These are phyloP conservation scores for Anadara kagoshimensis DNA, from an alignment of 1,140 invertebrate species.

Conservation along the genomic window DNA sequence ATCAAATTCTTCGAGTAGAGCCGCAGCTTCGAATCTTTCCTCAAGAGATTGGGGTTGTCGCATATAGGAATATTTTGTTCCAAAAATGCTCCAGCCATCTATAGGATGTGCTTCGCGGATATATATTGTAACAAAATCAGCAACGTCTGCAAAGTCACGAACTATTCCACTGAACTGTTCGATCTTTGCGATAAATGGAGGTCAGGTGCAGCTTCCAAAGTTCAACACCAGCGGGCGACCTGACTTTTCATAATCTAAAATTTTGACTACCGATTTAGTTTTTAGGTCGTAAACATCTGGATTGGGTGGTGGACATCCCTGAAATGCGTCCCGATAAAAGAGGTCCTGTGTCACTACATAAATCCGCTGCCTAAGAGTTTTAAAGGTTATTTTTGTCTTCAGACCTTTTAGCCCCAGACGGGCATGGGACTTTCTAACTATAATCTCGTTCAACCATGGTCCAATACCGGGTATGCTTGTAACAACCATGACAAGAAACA, in stretches of 20 bases:
- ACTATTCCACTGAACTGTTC: slow-evolving; percentile 44
- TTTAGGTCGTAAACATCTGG: slow-evolving; percentile 30
- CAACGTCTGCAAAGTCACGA: slow-evolving; percentile 41
- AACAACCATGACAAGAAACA: too few relatives aligned
- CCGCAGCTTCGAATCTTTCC: slow-evolving; percentile 41
- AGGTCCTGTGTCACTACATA: not conserved
- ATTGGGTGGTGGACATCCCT: slow-evolving; percentile 32
- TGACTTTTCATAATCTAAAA: slow-evolving; percentile 47
- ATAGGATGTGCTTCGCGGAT: slow-evolving; percentile 57
- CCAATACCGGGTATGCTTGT: too few relatives aligned
- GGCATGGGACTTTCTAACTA: too few relatives aligned
- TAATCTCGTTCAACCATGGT: too few relatives aligned
- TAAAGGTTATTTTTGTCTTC: too few relatives aligned
- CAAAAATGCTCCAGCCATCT: slow-evolving; percentile 49
- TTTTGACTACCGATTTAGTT: slow-evolving; percentile 14
- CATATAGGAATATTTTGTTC: slow-evolving; percentile 22
- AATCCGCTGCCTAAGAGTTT: too few relatives aligned
- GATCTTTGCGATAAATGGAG: slow-evolving; percentile 53
- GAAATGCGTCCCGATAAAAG: slow-evolving; percentile 1
- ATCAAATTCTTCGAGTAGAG: slow-evolving; percentile 16
- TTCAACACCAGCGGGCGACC: slow-evolving; percentile 56
- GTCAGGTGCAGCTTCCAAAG: slow-evolving; percentile 66
- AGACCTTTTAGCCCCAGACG: too few relatives aligned
- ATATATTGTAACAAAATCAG: slow-evolving; percentile 59
- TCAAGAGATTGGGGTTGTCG: slow-evolving; percentile 39